These are phyloP conservation scores for Mesochorus sp. DNA, from an alignment of 2,888 invertebrate species.

Conservation along the genomic window DNA sequence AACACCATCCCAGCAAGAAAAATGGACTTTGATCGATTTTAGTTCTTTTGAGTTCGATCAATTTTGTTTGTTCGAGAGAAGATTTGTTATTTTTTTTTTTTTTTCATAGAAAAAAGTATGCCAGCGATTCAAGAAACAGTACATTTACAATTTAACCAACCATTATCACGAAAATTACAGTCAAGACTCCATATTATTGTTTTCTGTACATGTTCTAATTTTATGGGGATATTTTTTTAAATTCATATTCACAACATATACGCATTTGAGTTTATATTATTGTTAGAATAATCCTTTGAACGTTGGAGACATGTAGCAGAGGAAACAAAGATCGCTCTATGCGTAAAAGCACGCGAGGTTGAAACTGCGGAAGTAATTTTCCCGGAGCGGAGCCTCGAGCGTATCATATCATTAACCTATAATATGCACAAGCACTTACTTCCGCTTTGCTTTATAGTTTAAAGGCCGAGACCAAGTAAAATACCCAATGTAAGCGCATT, in stretches of 20 bases:
- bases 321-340: neutral
- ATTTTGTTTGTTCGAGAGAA: no score
- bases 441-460: neutral
- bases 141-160: no score
- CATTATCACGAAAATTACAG: no score
- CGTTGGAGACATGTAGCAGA: neutral
- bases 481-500: no score
- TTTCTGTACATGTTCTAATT: neutral
- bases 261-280: no score
- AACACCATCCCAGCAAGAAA: no score
- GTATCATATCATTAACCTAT: neutral
- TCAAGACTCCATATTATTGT: no score
- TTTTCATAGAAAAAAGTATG: no score
- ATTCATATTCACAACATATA: neutral
- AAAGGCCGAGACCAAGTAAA: neutral
- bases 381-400: slow-evolving; percentile 13
- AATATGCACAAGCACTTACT: neutral
- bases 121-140: no score
- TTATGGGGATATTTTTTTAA: neutral
- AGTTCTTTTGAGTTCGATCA: no score
- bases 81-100: no score
- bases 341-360: slow-evolving; percentile 2
- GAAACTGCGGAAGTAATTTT: slow-evolving; percentile 21
- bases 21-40: no score
- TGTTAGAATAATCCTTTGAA: neutral